phyloP scores from a whole-genome alignment of 1,140 invertebrate genomes.

The Chionoecetes opilio region DNA sequence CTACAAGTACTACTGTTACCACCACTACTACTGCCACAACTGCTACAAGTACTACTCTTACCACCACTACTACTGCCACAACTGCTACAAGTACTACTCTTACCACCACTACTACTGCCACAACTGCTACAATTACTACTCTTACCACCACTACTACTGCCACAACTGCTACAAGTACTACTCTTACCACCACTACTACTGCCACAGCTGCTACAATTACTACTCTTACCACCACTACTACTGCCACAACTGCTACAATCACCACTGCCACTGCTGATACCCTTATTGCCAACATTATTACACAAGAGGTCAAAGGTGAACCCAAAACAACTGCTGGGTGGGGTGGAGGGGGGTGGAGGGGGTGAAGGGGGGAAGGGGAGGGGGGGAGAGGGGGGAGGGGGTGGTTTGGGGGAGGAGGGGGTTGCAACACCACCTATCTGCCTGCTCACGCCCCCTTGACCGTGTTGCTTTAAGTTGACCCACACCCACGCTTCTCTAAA shows the following conservation, averaged over 20 bases:
- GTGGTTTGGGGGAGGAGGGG: neutral
- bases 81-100: neutral
- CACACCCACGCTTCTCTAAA: neutral
- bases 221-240: neutral
- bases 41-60: too few relatives aligned
- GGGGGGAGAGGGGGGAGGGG: neutral
- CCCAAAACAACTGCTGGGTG: neutral
- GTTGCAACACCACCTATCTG: neutral
- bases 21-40: neutral
- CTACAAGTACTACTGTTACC: neutral
- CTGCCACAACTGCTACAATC: neutral
- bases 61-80: neutral
- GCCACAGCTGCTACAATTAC: neutral
- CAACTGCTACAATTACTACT: neutral
- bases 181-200: neutral
- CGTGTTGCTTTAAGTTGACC: conserved; percentile 7
- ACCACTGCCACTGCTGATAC: neutral
- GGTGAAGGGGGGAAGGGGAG: neutral
- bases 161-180: neutral
- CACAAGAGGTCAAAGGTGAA: neutral
- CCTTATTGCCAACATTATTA: neutral
- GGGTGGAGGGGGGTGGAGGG: neutral
- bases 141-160: neutral
- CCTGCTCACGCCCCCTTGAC: neutral
- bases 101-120: neutral